Base-by-base conservation (phyloP, 2,113 vertebrate species). In the Mungos mungo region DNA sequence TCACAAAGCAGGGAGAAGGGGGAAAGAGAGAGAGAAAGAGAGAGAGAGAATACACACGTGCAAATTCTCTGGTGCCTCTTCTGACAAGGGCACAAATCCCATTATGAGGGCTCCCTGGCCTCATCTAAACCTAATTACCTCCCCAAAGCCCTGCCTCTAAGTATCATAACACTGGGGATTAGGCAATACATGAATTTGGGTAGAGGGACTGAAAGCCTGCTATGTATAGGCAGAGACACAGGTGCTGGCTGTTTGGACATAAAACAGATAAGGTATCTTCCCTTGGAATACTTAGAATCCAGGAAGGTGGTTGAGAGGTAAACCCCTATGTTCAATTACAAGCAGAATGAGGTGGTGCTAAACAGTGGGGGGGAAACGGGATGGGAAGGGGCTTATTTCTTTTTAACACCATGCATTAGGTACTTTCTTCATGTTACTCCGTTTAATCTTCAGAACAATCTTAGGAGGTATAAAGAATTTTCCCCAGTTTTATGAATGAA, bases 231-330 rank as follows among this genome's bases (percentile, higher is more conserved):
- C 4, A n/a, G 6, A 31, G 6, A 38, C 47, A 12, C 57, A 66
- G 45, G 29, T 82, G n/a, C 29, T 87, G 35, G 41, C 8, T 69
- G 9, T 85, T 52, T 88, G 45, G 45, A 19, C 50, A 57, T 68
- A 41, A 82, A 72, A 87, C 50, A 88, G 52, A 47, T 14, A 97
- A 35, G 6, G 54, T 93, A 47, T 96, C 31, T 92, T 90, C 45
- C 35, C 21, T 66, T 95, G 68, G 68, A 89, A 89, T 47, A 25
- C 23, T 69, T 87, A 21, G 16, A 71, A 18, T 72, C 12, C 45
- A 63, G 21, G 65, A n/a, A 33, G 3, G 25, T 85, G 45, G 33
- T 57, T 85, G 35, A 65, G 57, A 90, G 29, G 27, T 72, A n/a
- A 87, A 80, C 12, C 31, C 5, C 21, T 57, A 1, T 0, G 0